Evolutionary conservation across 2,888 invertebrate species (phyloP).

Genomic region (Drosophila quinaria): DNA sequence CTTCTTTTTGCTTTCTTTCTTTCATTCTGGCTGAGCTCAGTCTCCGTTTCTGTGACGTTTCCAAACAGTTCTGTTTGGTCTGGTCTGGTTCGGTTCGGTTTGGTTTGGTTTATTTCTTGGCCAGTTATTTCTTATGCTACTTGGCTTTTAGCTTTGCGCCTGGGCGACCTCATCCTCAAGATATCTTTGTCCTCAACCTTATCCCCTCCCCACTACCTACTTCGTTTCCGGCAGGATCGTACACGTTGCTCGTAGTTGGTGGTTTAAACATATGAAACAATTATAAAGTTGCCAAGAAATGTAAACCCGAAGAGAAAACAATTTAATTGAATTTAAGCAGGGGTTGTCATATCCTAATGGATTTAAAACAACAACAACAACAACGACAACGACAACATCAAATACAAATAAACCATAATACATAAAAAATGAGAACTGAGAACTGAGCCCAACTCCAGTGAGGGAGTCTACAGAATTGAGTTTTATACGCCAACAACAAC

Average conservation of each 20-base stretch:
- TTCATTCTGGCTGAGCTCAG: constrained; percentile 3
- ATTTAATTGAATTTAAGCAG: constrained; percentile 81
- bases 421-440: constrained; percentile 54
- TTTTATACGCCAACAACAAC: constrained; percentile 14
- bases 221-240: constrained; percentile 16
- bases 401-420: constrained; percentile 68
- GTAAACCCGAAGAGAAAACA: constrained; percentile 80
- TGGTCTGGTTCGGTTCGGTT: neutral
- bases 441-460: constrained; percentile 20
- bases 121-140: constrained; percentile 78
- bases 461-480: constrained; percentile 13
- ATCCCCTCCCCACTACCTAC: neutral
- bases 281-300: constrained; percentile 80
- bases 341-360: constrained; percentile 82
- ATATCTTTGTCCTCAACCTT: constrained; percentile 5
- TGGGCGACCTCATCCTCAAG: constrained; percentile 38
- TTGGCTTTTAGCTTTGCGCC: constrained; percentile 73
- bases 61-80: constrained; percentile 20
- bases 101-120: constrained; percentile 49
- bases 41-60: constrained; percentile 32
- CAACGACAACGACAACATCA: constrained; percentile 49
- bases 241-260: constrained; percentile 59
- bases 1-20: constrained; percentile 46
- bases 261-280: constrained; percentile 81
- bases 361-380: constrained; percentile 74